These are phyloP conservation scores for Liopterus haemorrhoidalis DNA, from an alignment of 2,888 invertebrate genomes.

Conservation along the genomic window DNA sequence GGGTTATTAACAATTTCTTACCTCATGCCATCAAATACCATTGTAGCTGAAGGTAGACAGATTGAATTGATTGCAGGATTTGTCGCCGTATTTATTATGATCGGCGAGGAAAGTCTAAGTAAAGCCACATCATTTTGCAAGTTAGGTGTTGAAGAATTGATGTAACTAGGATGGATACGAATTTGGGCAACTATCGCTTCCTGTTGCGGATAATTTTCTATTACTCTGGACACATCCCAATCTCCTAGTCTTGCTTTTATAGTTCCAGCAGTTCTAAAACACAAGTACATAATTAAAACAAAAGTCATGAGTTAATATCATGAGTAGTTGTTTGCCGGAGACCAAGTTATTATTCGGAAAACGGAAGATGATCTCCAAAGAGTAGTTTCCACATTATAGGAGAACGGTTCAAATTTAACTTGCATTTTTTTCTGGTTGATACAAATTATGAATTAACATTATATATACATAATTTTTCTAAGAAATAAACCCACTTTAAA, in stretches of 20 bases:
- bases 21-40: slow-evolving; percentile 50
- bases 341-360: too few species aligned
- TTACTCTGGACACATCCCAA: slow-evolving; percentile 63
- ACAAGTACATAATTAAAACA: neutral
- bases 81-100: slow-evolving; percentile 49
- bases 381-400: too few species aligned
- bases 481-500: too few species aligned
- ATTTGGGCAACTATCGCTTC: slow-evolving; percentile 52
- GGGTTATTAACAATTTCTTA: slow-evolving; percentile 29
- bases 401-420: too few species aligned
- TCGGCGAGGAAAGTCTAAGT: slow-evolving; percentile 40
- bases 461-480: too few species aligned
- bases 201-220: slow-evolving; percentile 60
- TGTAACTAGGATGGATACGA: slow-evolving; percentile 55
- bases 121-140: slow-evolving; percentile 50
- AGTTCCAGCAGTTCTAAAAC: slow-evolving; percentile 11
- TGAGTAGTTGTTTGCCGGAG: too few species aligned
- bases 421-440: too few species aligned
- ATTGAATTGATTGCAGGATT: slow-evolving; percentile 52
- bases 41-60: slow-evolving; percentile 49
- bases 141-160: too few species aligned
- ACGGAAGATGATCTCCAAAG: too few species aligned
- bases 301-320: too few species aligned
- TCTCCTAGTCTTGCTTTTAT: slow-evolving; percentile 52
- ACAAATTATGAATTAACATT: too few species aligned